Percentiles rank a stretch among this genome's conserved stretches.
These are phyloP conservation scores for Hippocampus mohnikei DNA, from an alignment of 2,113 vertebrate species.

Conservation along the genomic window DNA sequence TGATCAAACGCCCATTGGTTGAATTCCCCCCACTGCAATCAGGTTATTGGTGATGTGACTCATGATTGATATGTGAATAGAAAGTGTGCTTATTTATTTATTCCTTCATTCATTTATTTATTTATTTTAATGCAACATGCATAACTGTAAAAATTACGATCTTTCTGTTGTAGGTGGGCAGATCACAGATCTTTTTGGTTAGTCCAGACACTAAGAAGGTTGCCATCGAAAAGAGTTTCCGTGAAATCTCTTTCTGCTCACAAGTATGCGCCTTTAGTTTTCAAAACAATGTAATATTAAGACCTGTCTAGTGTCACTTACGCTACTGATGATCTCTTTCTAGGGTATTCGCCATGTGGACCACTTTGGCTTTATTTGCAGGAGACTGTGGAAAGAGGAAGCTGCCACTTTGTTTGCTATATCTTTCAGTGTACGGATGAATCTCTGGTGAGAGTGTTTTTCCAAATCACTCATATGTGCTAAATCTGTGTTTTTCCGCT, in stretches of 20 bases:
- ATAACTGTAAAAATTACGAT: not conserved
- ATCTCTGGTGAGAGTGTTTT: slow-evolving; percentile 83
- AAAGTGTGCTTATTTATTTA: not conserved
- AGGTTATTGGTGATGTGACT: not conserved
- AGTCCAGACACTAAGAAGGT: slow-evolving; percentile 98
- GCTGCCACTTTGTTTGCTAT: slow-evolving; percentile 91
- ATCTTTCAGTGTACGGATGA: slow-evolving; percentile 95
- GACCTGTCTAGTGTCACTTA: not conserved
- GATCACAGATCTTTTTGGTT: slow-evolving; percentile 94
- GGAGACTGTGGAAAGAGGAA: slow-evolving; percentile 85
- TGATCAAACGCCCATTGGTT: not conserved
- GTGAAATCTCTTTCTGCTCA: slow-evolving; percentile 98
- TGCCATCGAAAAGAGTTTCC: slow-evolving; percentile 94
- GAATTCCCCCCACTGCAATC: not conserved
- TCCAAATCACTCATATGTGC: not conserved
- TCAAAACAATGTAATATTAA: slow-evolving; percentile 1
- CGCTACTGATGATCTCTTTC: slow-evolving; percentile 7
- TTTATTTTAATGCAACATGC: not conserved
- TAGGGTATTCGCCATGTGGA: slow-evolving; percentile 96
- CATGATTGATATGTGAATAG: not conserved
- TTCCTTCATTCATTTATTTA: too few species aligned
- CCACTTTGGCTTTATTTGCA: slow-evolving; percentile 98
- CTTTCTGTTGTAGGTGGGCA: slow-evolving; percentile 82
- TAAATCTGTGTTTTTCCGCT: slow-evolving; percentile 9
- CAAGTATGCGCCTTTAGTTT: slow-evolving; percentile 75